Evolutionary conservation across 2,797 vertebrate genomes (phyloP).

Genomic region (Danio kyathit): DNA sequence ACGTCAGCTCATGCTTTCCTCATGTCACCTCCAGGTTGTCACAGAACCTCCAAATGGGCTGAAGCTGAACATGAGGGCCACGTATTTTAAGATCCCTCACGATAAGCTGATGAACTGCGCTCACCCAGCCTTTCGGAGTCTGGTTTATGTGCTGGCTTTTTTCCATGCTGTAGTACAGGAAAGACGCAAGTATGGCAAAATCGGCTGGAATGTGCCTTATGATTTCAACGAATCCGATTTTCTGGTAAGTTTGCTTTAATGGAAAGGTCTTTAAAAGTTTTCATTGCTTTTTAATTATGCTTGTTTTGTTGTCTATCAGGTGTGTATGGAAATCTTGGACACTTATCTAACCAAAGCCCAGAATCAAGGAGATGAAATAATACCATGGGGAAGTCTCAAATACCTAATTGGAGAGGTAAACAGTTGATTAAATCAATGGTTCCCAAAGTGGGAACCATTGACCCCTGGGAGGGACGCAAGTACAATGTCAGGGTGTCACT

Average conservation of each 20-base stretch:
- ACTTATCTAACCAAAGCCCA: slow-evolving; percentile 92
- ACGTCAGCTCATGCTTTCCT: background rate
- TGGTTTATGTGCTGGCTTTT: slow-evolving; percentile 92
- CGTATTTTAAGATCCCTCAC: slow-evolving; percentile 89
- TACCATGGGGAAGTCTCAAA: slow-evolving; percentile 95
- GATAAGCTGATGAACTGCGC: slow-evolving; percentile 84
- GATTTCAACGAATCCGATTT: slow-evolving; percentile 99
- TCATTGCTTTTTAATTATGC: background rate
- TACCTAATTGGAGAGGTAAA: slow-evolving; percentile 96
- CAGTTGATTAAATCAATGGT: background rate
- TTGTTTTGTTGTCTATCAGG: slow-evolving; percentile 73
- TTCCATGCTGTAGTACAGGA: slow-evolving; percentile 98
- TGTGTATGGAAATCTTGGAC: slow-evolving; percentile 95
- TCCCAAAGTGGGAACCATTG: too few species aligned
- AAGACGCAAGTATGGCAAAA: slow-evolving; percentile 95
- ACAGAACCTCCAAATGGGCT: slow-evolving; percentile 95
- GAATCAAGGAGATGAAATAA: slow-evolving; percentile 82
- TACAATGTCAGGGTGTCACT: too few species aligned
- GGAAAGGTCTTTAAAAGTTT: background rate
- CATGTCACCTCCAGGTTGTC: slow-evolving; percentile 83
- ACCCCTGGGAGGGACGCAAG: too few species aligned
- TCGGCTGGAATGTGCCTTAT: slow-evolving; percentile 94
- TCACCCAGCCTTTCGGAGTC: slow-evolving; percentile 86
- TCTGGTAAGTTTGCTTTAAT: slow-evolving; percentile 76
- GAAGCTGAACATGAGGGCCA: slow-evolving; percentile 94